Base-by-base conservation (phyloP, 2,888 invertebrate species). In the Adela reaumurella region DNA sequence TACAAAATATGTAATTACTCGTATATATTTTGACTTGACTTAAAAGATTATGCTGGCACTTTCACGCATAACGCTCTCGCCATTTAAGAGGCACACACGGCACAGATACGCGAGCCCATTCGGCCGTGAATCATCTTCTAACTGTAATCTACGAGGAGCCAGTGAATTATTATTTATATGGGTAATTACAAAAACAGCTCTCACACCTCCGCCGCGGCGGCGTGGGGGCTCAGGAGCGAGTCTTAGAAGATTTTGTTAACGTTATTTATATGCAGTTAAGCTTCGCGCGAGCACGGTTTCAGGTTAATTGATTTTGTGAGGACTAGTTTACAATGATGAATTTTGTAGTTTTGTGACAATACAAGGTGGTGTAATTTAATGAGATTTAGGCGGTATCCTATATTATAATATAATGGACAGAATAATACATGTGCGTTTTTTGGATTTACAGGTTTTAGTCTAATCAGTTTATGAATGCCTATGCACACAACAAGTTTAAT, bases 171-270 rank as follows among this genome's bases (percentile, higher is more conserved):
- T 78, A 78, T 78, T 77, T 78, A 78, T 78, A 78, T 67, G 43
- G 70, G 77, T 78, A 77, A 78, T 78, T 78, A 77, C 77, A 70
- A 74, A 71, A 70, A 74, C 73, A 70, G 72, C 72, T 62, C 70
- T 68, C 66, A 61, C 62, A 65, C 68, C n/a, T n/a, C n/a, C n/a
- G 70, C 64, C 68, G 24, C 24, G 24, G 24, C 24, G 35, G 35
- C 35, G 35, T 35, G 14, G 24, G 24, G 24, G 5, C 8, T 24
- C 24, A 24, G 5, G 24, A 4, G 24, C 24, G 6, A 35, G 35
- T 14, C 35, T 35, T 35, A 35, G 35, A 14, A 35, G 35, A 35
- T 35, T 35, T 35, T 11, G 6, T 11, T 4, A 35, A 4, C 35
- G 35, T 35, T 35, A 35, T 35, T 35, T 35, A 35, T 35, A 35